phyloP scores from a whole-genome alignment of 2,797 vertebrate genomes.

The Hipposideros larvatus region DNA sequence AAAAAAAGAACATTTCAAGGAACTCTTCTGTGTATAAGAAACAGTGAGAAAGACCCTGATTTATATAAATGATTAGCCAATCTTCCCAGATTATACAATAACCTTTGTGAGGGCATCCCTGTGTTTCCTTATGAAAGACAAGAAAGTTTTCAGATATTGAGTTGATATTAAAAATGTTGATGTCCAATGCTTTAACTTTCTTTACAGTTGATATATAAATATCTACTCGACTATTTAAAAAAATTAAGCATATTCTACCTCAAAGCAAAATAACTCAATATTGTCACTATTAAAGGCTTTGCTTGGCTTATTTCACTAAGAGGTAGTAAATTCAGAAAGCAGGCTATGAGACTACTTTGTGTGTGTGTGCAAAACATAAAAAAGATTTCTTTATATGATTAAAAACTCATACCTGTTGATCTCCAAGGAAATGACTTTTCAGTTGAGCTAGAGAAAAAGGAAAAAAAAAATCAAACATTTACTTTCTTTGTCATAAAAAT shows the following conservation, averaged over 20 bases:
- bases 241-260: neutral
- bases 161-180: conserved; percentile 24
- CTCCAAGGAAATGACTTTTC: conserved; percentile 99
- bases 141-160: conserved; percentile 13
- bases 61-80: neutral
- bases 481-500: conserved; percentile 71
- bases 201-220: neutral
- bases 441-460: conserved; percentile 93
- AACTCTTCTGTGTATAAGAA: conserved; percentile 22
- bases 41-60: neutral
- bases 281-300: conserved; percentile 29
- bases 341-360: conserved; percentile 5
- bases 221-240: neutral
- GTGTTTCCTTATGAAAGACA: conserved; percentile 13
- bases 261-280: neutral
- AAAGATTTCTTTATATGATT: conserved; percentile 29
- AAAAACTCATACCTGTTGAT: conserved; percentile 93
- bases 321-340: conserved; percentile 37
- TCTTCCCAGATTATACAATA: neutral
- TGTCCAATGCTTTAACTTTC: neutral
- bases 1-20: neutral
- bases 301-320: conserved; percentile 30
- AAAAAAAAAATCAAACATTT: conserved; percentile 71
- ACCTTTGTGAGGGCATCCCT: neutral
- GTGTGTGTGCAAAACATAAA: neutral